phyloP scores from a whole-genome alignment of 2,113 vertebrate species.

The Brachyhypopomus occidentalis region DNA sequence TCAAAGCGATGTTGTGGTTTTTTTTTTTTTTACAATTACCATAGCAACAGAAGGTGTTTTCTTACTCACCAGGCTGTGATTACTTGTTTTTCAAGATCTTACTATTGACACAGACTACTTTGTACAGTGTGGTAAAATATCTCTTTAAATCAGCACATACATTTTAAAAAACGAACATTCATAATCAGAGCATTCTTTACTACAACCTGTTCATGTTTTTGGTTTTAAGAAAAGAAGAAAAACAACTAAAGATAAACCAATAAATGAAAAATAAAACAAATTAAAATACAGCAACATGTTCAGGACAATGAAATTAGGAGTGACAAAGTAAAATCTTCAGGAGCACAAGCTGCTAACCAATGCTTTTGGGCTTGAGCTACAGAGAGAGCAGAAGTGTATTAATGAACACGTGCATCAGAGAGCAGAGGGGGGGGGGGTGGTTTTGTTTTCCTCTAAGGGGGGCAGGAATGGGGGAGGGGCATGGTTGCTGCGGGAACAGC shows the following conservation, averaged over 20 bases:
- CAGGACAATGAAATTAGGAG: slow-evolving; percentile 43
- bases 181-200: slow-evolving; percentile 40
- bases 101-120: slow-evolving; percentile 80
- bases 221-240: slow-evolving; percentile 6
- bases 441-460: slow-evolving; percentile 9
- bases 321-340: slow-evolving; percentile 43
- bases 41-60: slow-evolving; percentile 81
- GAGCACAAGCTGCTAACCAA: slow-evolving; percentile 47
- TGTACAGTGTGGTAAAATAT: slow-evolving; percentile 74
- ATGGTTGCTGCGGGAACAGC: not conserved
- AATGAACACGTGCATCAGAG: slow-evolving; percentile 55
- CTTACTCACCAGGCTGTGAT: slow-evolving; percentile 83
- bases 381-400: slow-evolving; percentile 52
- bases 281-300: slow-evolving; percentile 46
- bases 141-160: slow-evolving; percentile 60
- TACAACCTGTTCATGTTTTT: slow-evolving; percentile 34
- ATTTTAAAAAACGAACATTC: slow-evolving; percentile 33
- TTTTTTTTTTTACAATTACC: slow-evolving; percentile 71
- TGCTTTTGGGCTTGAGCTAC: slow-evolving; percentile 45
- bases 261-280: slow-evolving; percentile 31
- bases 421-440: slow-evolving; percentile 34
- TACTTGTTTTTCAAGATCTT: slow-evolving; percentile 84
- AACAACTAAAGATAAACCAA: slow-evolving; percentile 29
- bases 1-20: slow-evolving; percentile 61
- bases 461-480: not conserved